phyloP scores from a whole-genome alignment of 2,113 vertebrate species.

The Myrmophylax atrothorax region DNA sequence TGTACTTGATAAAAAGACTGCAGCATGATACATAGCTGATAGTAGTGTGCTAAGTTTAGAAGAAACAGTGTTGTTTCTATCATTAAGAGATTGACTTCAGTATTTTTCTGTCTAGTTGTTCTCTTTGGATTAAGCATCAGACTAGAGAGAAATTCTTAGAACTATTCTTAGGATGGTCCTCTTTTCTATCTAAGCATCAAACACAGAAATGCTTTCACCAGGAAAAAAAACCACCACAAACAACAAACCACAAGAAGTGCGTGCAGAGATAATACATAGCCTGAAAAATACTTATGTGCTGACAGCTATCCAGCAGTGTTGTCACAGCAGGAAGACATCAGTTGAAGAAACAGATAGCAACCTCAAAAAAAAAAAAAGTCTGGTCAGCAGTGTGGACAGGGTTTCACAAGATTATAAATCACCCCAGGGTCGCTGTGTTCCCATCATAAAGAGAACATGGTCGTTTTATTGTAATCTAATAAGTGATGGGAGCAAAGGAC shows the following conservation, averaged over 20 bases:
- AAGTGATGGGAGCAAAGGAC: slow-evolving; percentile 88
- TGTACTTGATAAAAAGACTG: neutral
- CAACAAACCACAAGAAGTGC: slow-evolving; percentile 64
- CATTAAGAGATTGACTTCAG: slow-evolving; percentile 50
- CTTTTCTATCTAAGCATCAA: slow-evolving; percentile 74
- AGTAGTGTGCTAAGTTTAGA: slow-evolving; percentile 22
- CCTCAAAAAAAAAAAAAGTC: slow-evolving; percentile 75
- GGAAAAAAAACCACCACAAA: slow-evolving; percentile 17
- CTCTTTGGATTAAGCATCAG: slow-evolving; percentile 64
- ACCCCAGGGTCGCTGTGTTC: slow-evolving; percentile 90
- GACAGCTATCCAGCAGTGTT: slow-evolving; percentile 93
- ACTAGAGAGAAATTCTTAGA: slow-evolving; percentile 79
- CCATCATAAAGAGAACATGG: slow-evolving; percentile 84
- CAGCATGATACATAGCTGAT: neutral
- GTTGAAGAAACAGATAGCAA: slow-evolving; percentile 91
- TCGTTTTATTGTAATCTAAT: slow-evolving; percentile 88
- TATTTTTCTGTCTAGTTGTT: slow-evolving; percentile 69
- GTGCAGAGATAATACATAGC: slow-evolving; percentile 77
- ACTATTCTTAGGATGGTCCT: slow-evolving; percentile 60
- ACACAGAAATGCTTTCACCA: slow-evolving; percentile 74
- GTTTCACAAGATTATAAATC: slow-evolving; percentile 96
- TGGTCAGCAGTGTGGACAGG: slow-evolving; percentile 84
- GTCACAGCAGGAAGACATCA: slow-evolving; percentile 97
- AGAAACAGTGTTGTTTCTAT: slow-evolving; percentile 55
- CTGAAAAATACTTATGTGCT: slow-evolving; percentile 86